Evolutionary conservation across 2,797 vertebrate genomes (phyloP), one percentile per base, ranked within the genome.

Genomic region (Lithobates pipiens): DNA sequence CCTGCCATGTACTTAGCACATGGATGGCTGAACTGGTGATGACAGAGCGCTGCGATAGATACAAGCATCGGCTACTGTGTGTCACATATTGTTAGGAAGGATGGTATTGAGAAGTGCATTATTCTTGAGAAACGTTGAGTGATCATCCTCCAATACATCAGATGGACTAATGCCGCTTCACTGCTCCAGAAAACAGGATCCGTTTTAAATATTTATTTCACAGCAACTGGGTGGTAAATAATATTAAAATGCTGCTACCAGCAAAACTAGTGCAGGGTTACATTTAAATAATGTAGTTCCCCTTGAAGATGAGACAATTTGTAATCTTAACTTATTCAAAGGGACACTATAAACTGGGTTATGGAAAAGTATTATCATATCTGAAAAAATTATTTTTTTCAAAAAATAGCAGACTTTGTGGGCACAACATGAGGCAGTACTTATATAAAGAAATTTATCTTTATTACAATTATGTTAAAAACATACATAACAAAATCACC

Each of bases 181-280:
- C 16, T 70, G 54, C 34, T 34, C 42, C 16, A 39, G 36, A 39
- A 44, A 72, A 3, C 29, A 57, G 68, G 50, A 29, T n/a, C 23
- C 25, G 36, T 39, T 80, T 29, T 11, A 72, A 80, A 71, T 80
- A 72, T 80, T 80, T 72, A 80, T 8, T 72, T n/a, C 67, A 42
- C 39, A 80, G 68, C 68, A 80, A 67, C 46, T 71, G 68, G 68
- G 29, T 39, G 21, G 67, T 80, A 71, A 80, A 80, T 71, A 57
- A 70, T 80, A 67, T 68, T 54, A 54, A 54, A 80, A 54, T 71
- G 67, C 5, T 57, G 54, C 77, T 57, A n/a, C 13, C 29, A 34
- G 27, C 27, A 46, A 70, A 80, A 80, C 50, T 71, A 57, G 78
- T 61, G 16, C n/a, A 57, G 46, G 54, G 69, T 80, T 11, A 57